phyloP scores from a whole-genome alignment of 2,797 vertebrate genomes.

The Cirrhinus molitorella region DNA sequence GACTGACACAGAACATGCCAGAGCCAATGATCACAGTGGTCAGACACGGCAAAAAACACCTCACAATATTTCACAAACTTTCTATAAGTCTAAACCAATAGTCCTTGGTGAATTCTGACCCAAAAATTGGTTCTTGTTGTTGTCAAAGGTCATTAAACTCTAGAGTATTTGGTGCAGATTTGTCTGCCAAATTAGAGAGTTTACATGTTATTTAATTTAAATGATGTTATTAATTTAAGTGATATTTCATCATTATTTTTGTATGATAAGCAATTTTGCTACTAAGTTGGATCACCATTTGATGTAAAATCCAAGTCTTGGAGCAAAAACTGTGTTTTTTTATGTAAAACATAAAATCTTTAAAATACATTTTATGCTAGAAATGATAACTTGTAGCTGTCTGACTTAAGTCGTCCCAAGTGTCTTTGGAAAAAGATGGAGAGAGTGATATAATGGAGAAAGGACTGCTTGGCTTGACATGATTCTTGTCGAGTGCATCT shows the following conservation, averaged over 20 bases:
- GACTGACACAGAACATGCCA: constrained; percentile 32
- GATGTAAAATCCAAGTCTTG: background rate
- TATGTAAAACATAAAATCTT: background rate
- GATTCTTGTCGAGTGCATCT: constrained; percentile 88
- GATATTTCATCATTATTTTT: background rate
- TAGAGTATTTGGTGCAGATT: background rate
- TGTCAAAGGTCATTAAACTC: background rate
- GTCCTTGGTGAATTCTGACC: background rate
- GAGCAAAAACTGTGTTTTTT: background rate
- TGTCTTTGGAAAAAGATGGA: constrained; percentile 41
- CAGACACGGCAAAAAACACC: background rate
- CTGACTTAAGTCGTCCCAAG: constrained; percentile 53
- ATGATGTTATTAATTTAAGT: background rate
- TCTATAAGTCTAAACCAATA: background rate
- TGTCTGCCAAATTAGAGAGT: background rate
- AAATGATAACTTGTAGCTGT: constrained; percentile 51
- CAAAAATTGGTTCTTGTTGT: background rate
- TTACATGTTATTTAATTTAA: background rate
- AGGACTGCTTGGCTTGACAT: constrained; percentile 79
- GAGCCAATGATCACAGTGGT: constrained; percentile 29
- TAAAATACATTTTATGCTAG: constrained; percentile 42
- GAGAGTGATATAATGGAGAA: constrained; percentile 68
- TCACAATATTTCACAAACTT: background rate
- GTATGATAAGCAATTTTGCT: background rate
- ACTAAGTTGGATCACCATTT: too few species aligned